Percentiles rank a stretch among this genome's conserved stretches.
These are phyloP conservation scores for Ichneumon xanthorius DNA, from an alignment of 2,888 invertebrate genomes.

Conservation along the genomic window DNA sequence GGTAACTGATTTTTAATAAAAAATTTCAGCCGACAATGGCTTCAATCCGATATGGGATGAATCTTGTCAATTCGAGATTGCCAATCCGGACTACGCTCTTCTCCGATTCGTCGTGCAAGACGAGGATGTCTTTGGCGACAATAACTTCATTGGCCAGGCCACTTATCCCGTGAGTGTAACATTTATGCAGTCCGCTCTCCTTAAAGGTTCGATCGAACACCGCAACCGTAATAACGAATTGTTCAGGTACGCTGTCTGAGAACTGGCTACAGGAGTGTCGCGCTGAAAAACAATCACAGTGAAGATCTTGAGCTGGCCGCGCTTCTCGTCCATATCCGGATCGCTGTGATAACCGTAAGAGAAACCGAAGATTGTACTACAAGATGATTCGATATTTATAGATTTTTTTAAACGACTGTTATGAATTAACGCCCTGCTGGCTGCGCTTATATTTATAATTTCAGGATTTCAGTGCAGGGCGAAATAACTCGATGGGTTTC, in stretches of 20 bases:
- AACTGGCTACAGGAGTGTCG: conserved; percentile 96
- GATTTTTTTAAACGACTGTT: background rate
- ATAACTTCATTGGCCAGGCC: conserved; percentile 98
- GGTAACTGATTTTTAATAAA: background rate
- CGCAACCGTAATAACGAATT: conserved; percentile 41
- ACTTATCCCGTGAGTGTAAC: conserved; percentile 91
- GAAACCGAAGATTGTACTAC: conserved; percentile 47
- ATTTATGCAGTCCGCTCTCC: background rate
- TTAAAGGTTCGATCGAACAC: background rate
- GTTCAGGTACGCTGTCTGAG: conserved; percentile 90
- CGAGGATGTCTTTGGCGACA: conserved; percentile 99
- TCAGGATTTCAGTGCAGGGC: conserved; percentile 48
- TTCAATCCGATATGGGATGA: conserved; percentile 98
- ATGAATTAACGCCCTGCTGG: background rate
- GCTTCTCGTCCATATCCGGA: conserved; percentile 92
- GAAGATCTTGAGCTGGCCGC: conserved; percentile 97
- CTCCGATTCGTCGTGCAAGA: conserved; percentile 96
- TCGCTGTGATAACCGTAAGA: conserved; percentile 84
- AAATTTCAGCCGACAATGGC: conserved; percentile 92
- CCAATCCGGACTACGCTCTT: conserved; percentile 93
- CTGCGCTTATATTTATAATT: conserved; percentile 41
- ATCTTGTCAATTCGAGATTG: conserved; percentile 91
- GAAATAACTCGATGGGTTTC: conserved; percentile 24
- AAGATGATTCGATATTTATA: conserved; percentile 10
- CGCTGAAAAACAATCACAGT: conserved; percentile 94